Base-by-base conservation (phyloP, 1,140 invertebrate genomes). In the Trigoniulus corallinus region DNA sequence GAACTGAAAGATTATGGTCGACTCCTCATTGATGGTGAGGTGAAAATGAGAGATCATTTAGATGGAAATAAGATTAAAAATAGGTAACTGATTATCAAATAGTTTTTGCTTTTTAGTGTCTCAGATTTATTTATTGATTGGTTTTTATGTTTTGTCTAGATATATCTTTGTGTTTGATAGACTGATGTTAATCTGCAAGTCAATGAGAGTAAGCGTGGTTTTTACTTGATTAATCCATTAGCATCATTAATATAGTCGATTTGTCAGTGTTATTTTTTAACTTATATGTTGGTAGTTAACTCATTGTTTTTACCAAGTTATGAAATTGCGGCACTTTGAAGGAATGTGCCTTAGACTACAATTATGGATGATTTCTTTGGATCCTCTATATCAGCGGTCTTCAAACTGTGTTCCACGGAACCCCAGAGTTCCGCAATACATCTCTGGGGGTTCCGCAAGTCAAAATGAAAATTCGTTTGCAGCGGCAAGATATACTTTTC, bases 91-190 rank as follows among this genome's bases (percentile, higher is more conserved):
- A n/a, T n/a, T n/a, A 46, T 57, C 48, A 13, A 34, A 47, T 49
- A 37, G 39, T 25, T 25, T 20, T 54, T 20, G n/a, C 20, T 10
- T 2, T 29, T 1, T 39, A 43, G 54, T 1, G 1, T 3, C 39
- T 18, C 1, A 34, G 10, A 7, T 23, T 42, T 40, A 7, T 44
- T 20, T 10, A 44, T 44, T 44, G 21, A 44, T 34, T 15, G 18
- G 42, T 1, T 60, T 34, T 41, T 56, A 54, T 54, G 56, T 60
- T 57, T 57, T 44, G 66, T 67, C 46, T 64, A 79, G 89, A 64
- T 94, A 93, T 65, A 85, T 92, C 15, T 98, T 98, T 67, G 79
- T 98, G 24, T 97, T 98, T 69, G 91, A 97, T 64, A 92, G 92
- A 74, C 84, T 92, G 24, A 81, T 98, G 69, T 74, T 98, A 48